Evolutionary conservation across 2,888 invertebrate species (phyloP), one percentile per base, ranked within the genome.

Genomic region (Platycheirus albimanus): DNA sequence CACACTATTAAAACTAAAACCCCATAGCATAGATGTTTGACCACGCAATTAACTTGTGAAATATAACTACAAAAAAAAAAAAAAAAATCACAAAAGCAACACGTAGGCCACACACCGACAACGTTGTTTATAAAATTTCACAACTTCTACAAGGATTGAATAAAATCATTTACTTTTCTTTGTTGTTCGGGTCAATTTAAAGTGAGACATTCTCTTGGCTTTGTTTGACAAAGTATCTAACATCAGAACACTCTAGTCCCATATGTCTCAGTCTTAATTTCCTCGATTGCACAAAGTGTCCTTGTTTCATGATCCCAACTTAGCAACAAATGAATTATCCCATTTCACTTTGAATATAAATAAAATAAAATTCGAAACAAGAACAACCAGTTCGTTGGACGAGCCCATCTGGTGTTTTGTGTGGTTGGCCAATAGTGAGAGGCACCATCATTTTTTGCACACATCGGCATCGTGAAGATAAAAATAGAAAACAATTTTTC

Each of bases 101-200:
- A 58, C 58, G 58, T 58, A 58, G 6, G 33, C 30, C 30, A 17
- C 6, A 33, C n/a, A n/a, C n/a, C n/a, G n/a, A n/a, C n/a, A n/a
- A 0, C 11, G 10, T 41, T 41, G 41, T 41, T 24, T 10, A 58
- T 41, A 15, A 6, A 6, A 58, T 58, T 58, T 58, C 58, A 58
- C 58, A 58, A 58, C 24, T 58, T 41, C 15, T 15, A 13, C 15
- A 58, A 58, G 41, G 41, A 58, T 58, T 58, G 58, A 51, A 24
- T 24, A 15, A 17, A 17, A 33, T 6, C 11, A 8, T 15, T 33
- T 33, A 2, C n/a, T 13, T 41, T 8, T 2, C 5, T 28, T 58
- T 52, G 5, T 11, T 36, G 10, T 13, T 24, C 7, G 2, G 11
- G 8, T 7, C 0, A 3, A 13, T 6, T 0, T 2, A 24, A 45